These are phyloP conservation scores for Halisarca cf. caerulea DNA, from an alignment of 37 sponge, comb jelly and placozoan species.

Conservation along the genomic window DNA sequence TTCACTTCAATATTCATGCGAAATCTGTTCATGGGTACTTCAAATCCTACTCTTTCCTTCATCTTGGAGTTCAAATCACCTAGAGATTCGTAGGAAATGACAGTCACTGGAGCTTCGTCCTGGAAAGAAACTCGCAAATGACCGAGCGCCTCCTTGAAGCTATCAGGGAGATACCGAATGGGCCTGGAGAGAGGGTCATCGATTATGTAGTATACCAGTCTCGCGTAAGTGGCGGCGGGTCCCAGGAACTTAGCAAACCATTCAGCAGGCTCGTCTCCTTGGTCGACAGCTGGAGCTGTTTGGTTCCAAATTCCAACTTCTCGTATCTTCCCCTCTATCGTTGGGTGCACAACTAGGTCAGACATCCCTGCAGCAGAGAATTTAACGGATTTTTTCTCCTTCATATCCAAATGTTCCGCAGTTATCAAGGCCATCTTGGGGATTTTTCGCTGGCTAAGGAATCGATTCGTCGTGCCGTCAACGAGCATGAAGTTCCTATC, in stretches of 20 bases:
- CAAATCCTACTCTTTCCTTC: constrained; percentile 36
- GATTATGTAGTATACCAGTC: constrained; percentile 38
- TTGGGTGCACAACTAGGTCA: constrained; percentile 30
- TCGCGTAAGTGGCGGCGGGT: constrained; percentile 7
- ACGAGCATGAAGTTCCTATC: constrained; percentile 81
- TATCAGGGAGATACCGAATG: constrained; percentile 30
- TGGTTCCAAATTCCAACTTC: constrained; percentile 61
- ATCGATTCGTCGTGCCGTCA: constrained; percentile 54
- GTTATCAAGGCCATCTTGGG: constrained; percentile 66
- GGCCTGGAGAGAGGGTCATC: constrained; percentile 11
- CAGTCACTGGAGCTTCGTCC: constrained; percentile 68
- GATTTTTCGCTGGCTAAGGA: constrained; percentile 63
- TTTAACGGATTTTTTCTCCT: constrained; percentile 18
- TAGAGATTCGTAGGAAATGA: constrained; percentile 72
- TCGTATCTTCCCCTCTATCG: constrained; percentile 25
- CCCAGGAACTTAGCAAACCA: constrained; percentile 68
- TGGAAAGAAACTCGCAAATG: constrained; percentile 45
- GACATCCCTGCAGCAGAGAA: constrained; percentile 48
- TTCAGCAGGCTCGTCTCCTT: constrained; percentile 69
- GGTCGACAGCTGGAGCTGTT: constrained; percentile 63
- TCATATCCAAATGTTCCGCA: constrained; percentile 22
- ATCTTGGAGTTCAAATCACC: constrained; percentile 62
- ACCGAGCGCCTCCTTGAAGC: constrained; percentile 34
- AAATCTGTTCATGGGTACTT: constrained; percentile 67
- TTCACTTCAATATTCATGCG: constrained; percentile 81